Evolutionary conservation across 37 sponge, comb jelly and placozoan genomes (phyloP).

Genomic region (Agelas oroides): DNA sequence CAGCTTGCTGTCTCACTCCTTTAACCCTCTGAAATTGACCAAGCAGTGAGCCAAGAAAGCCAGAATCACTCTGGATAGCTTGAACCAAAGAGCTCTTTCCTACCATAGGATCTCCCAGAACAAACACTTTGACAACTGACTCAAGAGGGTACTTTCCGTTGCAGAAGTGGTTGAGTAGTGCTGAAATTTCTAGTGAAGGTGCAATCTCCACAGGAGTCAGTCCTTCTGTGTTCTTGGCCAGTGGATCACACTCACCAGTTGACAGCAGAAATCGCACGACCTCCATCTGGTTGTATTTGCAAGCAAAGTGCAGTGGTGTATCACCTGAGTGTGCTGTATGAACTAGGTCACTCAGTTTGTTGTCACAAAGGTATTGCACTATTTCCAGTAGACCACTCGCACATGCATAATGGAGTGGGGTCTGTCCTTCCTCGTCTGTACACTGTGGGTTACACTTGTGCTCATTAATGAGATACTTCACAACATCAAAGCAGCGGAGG

Average conservation of each 20-base stretch:
- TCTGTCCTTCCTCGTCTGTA: too few species aligned
- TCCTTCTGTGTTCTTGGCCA: too few species aligned
- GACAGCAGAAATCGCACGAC: background rate
- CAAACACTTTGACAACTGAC: constrained; percentile 7
- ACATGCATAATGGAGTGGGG: too few species aligned
- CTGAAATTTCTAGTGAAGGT: too few species aligned
- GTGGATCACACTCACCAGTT: background rate
- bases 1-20: constrained; percentile 1
- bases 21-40: background rate
- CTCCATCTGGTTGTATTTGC: constrained; percentile 5
- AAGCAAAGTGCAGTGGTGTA: constrained; percentile 37
- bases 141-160: background rate
- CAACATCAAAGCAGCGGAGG: too few species aligned
- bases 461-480: background rate
- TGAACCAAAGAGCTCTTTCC: constrained; percentile 47
- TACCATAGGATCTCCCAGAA: constrained; percentile 28
- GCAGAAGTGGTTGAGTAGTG: too few species aligned
- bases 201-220: too few species aligned
- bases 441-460: background rate
- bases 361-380: background rate
- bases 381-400: too few species aligned
- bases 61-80: constrained; percentile 5
- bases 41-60: background rate
- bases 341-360: background rate
- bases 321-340: background rate